Evolutionary conservation across 2,888 invertebrate species (phyloP).

Genomic region (Seira sanloemensis): DNA sequence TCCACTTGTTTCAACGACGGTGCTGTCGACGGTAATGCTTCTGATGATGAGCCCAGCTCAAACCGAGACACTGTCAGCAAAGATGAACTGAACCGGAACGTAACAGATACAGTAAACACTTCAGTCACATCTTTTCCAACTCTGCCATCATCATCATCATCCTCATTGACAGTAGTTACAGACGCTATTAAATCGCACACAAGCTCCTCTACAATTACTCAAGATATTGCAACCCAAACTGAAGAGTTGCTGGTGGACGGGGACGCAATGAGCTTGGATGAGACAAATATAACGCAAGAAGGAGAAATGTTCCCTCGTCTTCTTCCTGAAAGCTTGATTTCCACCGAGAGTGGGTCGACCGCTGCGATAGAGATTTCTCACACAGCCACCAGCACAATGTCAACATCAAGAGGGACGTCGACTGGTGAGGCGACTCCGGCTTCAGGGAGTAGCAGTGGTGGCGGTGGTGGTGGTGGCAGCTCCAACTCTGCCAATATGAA

Average conservation of each 20-base stretch:
- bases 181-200: slow-evolving; percentile 23
- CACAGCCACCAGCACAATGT: slow-evolving; percentile 59
- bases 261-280: slow-evolving; percentile 51
- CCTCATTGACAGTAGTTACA: slow-evolving; percentile 41
- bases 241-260: slow-evolving; percentile 63
- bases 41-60: slow-evolving; percentile 26
- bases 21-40: slow-evolving; percentile 26
- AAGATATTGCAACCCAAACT: slow-evolving; percentile 70
- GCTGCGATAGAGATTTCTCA: slow-evolving; percentile 59
- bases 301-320: slow-evolving; percentile 44
- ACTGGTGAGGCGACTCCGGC: slow-evolving; percentile 10
- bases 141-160: slow-evolving; percentile 31
- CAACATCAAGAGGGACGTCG: slow-evolving; percentile 58
- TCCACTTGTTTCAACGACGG: slow-evolving; percentile 37
- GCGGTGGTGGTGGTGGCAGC: slow-evolving; percentile 27
- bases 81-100: slow-evolving; percentile 49
- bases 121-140: slow-evolving; percentile 41
- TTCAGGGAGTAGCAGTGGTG: neutral
- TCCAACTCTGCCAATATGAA: slow-evolving; percentile 61
- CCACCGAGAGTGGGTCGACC: slow-evolving; percentile 48
- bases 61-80: slow-evolving; percentile 12
- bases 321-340: slow-evolving; percentile 50
- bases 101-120: slow-evolving; percentile 57
- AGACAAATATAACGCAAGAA: slow-evolving; percentile 10
- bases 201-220: slow-evolving; percentile 43